Base-by-base conservation (phyloP, 2,113 vertebrate genomes). In the Ramphastos sulfuratus region DNA sequence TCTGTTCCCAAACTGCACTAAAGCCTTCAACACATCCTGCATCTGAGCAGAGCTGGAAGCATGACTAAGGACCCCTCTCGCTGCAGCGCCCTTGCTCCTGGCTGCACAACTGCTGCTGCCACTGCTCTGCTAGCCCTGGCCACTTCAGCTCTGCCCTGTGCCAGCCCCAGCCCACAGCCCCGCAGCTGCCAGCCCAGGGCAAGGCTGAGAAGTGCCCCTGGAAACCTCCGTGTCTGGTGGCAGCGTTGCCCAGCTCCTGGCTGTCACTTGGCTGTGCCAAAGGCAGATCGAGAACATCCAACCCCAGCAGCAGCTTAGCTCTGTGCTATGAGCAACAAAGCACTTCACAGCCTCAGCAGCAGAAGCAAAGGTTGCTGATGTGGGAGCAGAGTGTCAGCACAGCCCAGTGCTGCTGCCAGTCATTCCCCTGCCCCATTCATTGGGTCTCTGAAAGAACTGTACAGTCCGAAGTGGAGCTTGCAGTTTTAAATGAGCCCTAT, bases 1-100 rank as follows among this genome's bases (percentile, higher is more conserved):
- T 91, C 96, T 97, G 90, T 80, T 96, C 90, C 92, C 92, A 90
- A 95, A 95, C 90, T 73, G 59, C 90, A 87, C 73, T 90, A 66
- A 94, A 92, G n/a, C 63, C 76, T 94, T 91, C 82, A 72, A 86
- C 80, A 84, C 93, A 72, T 91, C 93, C 44, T 78, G 61, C 0
- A 0, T 85, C 72, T 81, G 90, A 94, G 52, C 46, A 15, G 69
- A 24, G 35, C 39, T 88, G 59, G 59, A 65, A 91, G 85, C 82
- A 71, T 94, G 93, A 95, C 87, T 95, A 82, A 94, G 90, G 90
- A 86, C 66, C 50, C 82, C 15, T 56, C 82, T 94, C 59, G 16
- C 61, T 28, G 48, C 61, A 72, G 4, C 0, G 48, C 4, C 0
- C 0, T 60, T 60, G 56, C 72, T 93, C 63, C 75, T 56, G 35